Evolutionary conservation across 2,888 invertebrate species (phyloP), one percentile per base, ranked within the genome.

Genomic region (Philopedon plagiatum): DNA sequence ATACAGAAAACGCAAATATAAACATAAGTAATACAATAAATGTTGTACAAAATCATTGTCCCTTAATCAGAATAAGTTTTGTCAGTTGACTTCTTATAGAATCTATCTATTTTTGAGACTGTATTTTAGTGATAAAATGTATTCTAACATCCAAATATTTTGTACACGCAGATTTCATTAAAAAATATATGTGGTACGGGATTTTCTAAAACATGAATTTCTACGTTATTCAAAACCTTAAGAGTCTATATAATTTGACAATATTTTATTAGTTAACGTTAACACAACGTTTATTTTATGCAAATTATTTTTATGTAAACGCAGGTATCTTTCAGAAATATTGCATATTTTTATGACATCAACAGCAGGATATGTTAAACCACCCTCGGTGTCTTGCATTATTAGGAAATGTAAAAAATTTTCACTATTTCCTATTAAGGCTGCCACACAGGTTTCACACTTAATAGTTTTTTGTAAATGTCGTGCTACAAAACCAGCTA

Each of bases 321-420:
- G 18, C 4, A 49, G 18, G 18, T 11, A 49, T 15, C 19, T 11
- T 11, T 49, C 49, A 11, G 49, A 4, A 5, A 9, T 21, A 11
- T 18, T 49, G 11, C 18, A 49, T 9, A 29, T 56, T 23, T 23
- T 23, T 44, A 63, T 56, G 1, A 63, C 54, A 15, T 51, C 51
- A 4, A 23, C 23, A 15, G 51, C 2, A 1, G 64, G 51, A 63
- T 63, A 63, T 11, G 26, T 26, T n/a, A 63, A 29, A 32, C 64
- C 64, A 32, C 64, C 64, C 9, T 58, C 2, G 7, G 15, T 26
- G 21, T 63, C 58, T 54, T 63, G n/a, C n/a, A n/a, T 34, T 2
- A 64, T 64, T 7, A 64, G 23, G 11, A 56, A 64, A 56, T 57
- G 23, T n/a, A 64, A 19, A 64, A 64, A 64, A 64, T 57, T 32